Conservation (phyloP, 2,113 vertebrate species). For the Phyllostomus discolor region DNA sequence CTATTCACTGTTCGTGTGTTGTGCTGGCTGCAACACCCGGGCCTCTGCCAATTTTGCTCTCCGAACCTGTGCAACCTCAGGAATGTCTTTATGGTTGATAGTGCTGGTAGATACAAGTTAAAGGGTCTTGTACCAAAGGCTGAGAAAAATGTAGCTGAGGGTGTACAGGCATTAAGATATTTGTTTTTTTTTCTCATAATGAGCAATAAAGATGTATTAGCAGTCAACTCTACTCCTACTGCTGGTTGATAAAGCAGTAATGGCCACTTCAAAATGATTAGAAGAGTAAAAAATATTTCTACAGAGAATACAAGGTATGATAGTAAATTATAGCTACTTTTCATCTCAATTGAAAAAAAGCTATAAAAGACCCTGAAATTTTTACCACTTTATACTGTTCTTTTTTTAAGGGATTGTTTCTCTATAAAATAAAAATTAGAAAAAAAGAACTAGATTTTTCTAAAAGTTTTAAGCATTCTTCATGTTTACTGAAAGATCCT, state of each 20-base stretch:
- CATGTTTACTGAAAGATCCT: neutral
- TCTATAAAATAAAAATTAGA: neutral
- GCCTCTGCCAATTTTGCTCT: neutral
- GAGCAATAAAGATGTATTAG: neutral
- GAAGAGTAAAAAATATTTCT: neutral
- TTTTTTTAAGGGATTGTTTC: neutral
- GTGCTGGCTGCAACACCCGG: too few relatives aligned
- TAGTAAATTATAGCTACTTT: neutral
- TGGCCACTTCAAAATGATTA: neutral
- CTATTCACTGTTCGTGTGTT: fast-evolving
- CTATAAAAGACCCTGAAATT: neutral
- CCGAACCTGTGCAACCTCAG: neutral
- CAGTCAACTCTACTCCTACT: neutral
- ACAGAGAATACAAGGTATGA: neutral
- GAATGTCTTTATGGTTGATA: neutral
- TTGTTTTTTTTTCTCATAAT: neutral
- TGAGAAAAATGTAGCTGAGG: neutral
- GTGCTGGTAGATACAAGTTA: neutral
- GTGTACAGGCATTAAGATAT: neutral
- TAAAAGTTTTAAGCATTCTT: neutral
- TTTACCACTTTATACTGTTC: neutral
- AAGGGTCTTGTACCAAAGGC: neutral
- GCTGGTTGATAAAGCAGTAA: neutral
- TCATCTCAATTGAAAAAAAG: neutral
- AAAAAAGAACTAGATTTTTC: neutral